Evolutionary conservation across 1,140 invertebrate genomes (phyloP), one percentile per base, ranked within the genome.

Genomic region (Solenopsis invicta): DNA sequence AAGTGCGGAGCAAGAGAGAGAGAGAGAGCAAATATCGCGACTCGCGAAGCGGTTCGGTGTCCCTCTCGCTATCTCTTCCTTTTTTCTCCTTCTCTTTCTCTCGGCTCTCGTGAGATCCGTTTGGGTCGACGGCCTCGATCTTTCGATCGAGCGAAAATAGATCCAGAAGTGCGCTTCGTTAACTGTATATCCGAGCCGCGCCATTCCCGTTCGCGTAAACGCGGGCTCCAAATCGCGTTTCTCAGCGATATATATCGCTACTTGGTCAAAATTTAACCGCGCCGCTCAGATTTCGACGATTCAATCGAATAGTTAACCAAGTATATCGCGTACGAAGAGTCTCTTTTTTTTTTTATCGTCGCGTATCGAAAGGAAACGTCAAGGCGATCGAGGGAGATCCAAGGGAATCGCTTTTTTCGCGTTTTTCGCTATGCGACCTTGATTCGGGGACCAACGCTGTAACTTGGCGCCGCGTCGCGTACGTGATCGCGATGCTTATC

Each of bases 111-210:
- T 56, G 84, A 90, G 85, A 90, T 91, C 89, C 89, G 87, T 90
- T 90, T 86, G 82, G 89, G 89, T 91, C 89, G 89, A 91, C 89
- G 89, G 89, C 89, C 89, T 88, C 89, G 86, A 91, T 91, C 89
- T 90, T 90, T 91, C 89, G 82, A 91, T 91, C 89, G 87, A 82
- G 89, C 89, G 82, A 91, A 91, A 91, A 91, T 91, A 91, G 89
- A 91, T 91, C 77, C 77, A 91, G 89, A 91, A 91, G 89, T 90
- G 89, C 77, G 86, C 86, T 84, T 91, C 89, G 84, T 88, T 88
- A 90, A 90, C 89, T 88, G 87, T 88, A 84, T 91, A 91, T 88
- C 66, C 34, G 64, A 71, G 66, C 59, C 76, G 62, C 87, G 78
- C 64, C 67, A 86, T 86, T 29, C 29, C 29, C 88, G 86, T 87